Conservation (phyloP, 2,113 vertebrate species). For the Cololabis saira region DNA sequence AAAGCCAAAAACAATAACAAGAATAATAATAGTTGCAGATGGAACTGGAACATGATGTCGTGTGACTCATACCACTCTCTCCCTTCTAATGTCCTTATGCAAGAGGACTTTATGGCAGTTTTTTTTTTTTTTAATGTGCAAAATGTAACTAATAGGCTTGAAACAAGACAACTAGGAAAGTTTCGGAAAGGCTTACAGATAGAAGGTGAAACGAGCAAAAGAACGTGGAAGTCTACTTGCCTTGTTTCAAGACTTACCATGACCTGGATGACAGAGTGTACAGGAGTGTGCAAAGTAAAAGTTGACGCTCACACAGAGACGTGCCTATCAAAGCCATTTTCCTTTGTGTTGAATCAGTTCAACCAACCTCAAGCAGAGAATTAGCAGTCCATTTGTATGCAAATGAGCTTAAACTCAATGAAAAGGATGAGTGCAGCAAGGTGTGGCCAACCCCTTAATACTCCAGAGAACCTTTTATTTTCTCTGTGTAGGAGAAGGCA, state of each 20-base stretch:
- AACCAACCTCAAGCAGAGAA: constrained; percentile 46
- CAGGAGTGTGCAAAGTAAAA: neutral
- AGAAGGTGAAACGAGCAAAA: neutral
- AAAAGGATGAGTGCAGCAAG: constrained; percentile 59
- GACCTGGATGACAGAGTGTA: too few species aligned
- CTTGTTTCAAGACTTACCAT: too few species aligned
- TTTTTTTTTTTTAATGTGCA: neutral
- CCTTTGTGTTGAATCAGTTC: constrained; percentile 37
- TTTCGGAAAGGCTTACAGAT: neutral
- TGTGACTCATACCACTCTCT: too few species aligned
- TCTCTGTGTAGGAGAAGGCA: constrained; percentile 3
- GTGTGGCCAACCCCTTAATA: constrained; percentile 59
- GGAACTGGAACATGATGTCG: too few species aligned
- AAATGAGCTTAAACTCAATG: constrained; percentile 67
- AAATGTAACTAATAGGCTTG: neutral
- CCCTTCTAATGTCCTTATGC: too few species aligned
- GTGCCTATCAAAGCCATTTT: constrained; percentile 11
- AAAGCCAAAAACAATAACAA: too few species aligned
- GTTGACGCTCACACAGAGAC: neutral
- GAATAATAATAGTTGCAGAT: too few species aligned
- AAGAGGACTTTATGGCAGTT: too few species aligned
- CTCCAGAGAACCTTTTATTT: constrained; percentile 25
- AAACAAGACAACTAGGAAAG: too few species aligned
- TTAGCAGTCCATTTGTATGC: constrained; percentile 72
- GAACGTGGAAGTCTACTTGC: neutral